A percentile compares a stretch with the other conserved stretches of the same genome.
Evolutionary conservation across 1,140 invertebrate genomes (phyloP).

Genomic region (Steinernema feltiae): DNA sequence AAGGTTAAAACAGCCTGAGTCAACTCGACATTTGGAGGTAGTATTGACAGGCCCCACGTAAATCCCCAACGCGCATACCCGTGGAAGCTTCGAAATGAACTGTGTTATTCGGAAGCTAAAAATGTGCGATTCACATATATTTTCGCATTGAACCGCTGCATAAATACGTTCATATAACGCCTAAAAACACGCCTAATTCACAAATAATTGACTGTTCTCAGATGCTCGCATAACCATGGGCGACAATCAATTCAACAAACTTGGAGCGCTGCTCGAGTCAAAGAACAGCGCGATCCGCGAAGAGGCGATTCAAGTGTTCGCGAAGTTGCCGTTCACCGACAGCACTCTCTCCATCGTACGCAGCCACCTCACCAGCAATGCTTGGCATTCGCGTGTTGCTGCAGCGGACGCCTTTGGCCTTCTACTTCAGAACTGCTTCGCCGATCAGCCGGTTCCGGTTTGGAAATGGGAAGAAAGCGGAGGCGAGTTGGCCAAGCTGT

Average conservation of each 20-base stretch:
- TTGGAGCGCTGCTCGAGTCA: not conserved
- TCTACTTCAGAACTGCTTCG: not conserved
- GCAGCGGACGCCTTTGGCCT: not conserved
- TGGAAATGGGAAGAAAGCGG: not conserved
- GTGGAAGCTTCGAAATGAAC: not conserved
- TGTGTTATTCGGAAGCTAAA: no score
- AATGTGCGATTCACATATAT: no score
- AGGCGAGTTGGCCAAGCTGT: not conserved
- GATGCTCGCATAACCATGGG: not conserved
- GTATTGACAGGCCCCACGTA: not conserved
- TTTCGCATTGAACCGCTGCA: no score
- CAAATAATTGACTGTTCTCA: not conserved
- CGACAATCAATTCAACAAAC: not conserved
- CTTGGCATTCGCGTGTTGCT: not conserved
- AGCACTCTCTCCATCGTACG: not conserved
- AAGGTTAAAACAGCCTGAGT: not conserved
- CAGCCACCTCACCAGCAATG: not conserved
- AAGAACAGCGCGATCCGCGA: constrained; percentile 9
- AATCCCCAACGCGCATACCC: not conserved
- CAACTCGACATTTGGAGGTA: not conserved
- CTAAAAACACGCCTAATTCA: no score
- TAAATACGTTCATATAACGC: no score
- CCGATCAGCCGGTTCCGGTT: not conserved
- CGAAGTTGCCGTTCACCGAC: not conserved
- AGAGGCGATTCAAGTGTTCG: not conserved